These are phyloP conservation scores for Setipinna tenuifilis DNA, from an alignment of 2,797 vertebrate genomes.

Conservation along the genomic window DNA sequence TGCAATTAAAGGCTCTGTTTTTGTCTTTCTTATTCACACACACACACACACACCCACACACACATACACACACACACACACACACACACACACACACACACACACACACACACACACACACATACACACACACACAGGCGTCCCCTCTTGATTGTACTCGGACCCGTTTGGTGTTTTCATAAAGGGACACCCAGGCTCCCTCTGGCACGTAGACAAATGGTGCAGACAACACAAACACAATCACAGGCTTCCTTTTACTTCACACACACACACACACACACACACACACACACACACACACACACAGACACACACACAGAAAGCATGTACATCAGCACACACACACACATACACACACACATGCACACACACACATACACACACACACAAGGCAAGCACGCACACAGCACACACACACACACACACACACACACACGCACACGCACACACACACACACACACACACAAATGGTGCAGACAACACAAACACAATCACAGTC, in stretches of 20 bases:
- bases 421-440: no score
- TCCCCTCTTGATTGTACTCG: neutral
- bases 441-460: no score
- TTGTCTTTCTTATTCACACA: neutral
- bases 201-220: neutral
- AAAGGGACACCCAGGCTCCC: neutral
- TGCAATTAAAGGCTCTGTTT: neutral
- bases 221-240: neutral
- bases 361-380: no score
- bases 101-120: constrained; percentile 15
- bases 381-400: neutral
- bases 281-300: no score
- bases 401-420: no score
- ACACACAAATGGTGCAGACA: no score
- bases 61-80: neutral
- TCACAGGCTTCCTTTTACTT: no score
- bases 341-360: no score
- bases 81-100: constrained; percentile 7
- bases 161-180: neutral
- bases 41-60: neutral
- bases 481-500: no score
- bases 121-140: neutral
- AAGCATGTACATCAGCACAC: no score
- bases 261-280: no score
- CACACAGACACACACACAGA: no score